Evolutionary conservation across 2,797 vertebrate species (phyloP).

Genomic region (Buphagus erythrorhynchus): DNA sequence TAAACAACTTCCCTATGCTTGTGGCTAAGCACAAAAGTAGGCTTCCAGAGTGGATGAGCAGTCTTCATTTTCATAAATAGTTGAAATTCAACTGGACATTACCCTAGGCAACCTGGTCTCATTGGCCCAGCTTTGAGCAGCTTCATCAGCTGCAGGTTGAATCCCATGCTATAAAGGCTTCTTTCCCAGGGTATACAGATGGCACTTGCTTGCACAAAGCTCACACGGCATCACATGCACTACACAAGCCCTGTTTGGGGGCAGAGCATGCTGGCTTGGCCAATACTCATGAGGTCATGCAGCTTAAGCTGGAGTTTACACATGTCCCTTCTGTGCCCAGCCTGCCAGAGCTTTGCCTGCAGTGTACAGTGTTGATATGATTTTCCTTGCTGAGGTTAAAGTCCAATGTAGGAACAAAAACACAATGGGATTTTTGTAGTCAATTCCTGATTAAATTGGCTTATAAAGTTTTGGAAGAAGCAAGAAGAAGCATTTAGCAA

Average conservation of each 20-base stretch:
- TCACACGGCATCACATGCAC: accelerated
- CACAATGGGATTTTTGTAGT: background rate
- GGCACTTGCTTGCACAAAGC: accelerated
- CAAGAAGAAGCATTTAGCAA: background rate
- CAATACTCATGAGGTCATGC: accelerated
- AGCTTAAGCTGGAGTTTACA: background rate
- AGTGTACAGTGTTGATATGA: background rate
- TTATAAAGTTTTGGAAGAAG: background rate
- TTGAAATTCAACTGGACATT: background rate
- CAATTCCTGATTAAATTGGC: background rate
- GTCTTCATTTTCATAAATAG: background rate
- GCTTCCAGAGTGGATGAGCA: background rate
- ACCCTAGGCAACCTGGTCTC: background rate
- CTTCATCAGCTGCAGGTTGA: background rate
- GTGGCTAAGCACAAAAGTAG: background rate
- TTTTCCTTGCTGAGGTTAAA: background rate
- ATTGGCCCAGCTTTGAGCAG: background rate
- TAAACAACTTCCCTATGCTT: background rate
- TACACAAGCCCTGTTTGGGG: background rate
- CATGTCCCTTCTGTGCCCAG: accelerated
- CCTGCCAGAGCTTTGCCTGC: background rate
- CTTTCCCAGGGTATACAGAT: background rate
- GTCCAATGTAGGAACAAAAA: background rate
- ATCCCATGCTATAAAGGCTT: background rate
- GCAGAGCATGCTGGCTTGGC: background rate